Conservation (phyloP, 2,797 vertebrate genomes). For the Ciconia nigra region DNA sequence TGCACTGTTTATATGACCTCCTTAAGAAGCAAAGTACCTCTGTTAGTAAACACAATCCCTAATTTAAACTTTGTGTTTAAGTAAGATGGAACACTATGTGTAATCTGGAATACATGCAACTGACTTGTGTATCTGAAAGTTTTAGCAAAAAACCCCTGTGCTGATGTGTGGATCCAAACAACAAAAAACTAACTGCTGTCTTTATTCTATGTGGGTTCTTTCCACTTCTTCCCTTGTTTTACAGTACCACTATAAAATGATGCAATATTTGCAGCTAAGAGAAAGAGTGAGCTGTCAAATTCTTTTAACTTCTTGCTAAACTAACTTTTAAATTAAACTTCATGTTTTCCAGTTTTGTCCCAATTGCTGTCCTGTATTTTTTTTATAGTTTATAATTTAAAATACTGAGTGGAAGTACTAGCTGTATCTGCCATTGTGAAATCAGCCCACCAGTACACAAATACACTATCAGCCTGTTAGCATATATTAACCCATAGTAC, state of each 20-base stretch:
- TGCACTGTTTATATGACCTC: neutral
- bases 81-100: neutral
- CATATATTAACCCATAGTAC: neutral
- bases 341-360: neutral
- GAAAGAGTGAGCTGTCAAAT: neutral
- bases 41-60: neutral
- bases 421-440: neutral
- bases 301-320: neutral
- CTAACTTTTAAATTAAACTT: neutral
- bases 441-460: neutral
- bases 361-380: neutral
- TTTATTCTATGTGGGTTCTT: neutral
- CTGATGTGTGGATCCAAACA: neutral
- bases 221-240: neutral
- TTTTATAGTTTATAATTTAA: neutral
- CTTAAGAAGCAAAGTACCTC: neutral
- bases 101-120: neutral
- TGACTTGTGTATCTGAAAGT: neutral
- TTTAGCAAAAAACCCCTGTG: rapidly evolving
- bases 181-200: neutral
- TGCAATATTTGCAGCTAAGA: neutral
- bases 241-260: neutral
- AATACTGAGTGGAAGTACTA: neutral
- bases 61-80: neutral
- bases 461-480: neutral